Evolutionary conservation across 1,140 invertebrate species (phyloP).

Genomic region (Belonocnema kinseyi): DNA sequence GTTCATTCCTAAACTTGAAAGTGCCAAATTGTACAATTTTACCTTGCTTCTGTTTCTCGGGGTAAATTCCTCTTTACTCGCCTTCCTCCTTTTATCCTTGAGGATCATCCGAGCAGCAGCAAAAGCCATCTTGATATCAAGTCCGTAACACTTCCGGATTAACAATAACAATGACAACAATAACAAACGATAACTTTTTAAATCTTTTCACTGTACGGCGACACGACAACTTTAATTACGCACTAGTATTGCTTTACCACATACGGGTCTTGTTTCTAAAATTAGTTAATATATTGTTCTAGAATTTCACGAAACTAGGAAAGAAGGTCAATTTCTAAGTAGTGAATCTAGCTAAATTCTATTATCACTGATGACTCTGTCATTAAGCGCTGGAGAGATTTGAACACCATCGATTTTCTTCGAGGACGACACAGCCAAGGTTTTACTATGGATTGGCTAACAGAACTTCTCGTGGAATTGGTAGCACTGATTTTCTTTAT

Average conservation of each 20-base stretch:
- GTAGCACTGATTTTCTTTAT: slow-evolving; percentile 43
- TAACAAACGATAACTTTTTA: background rate
- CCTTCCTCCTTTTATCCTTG: slow-evolving; percentile 86
- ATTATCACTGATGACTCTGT: slow-evolving; percentile 53
- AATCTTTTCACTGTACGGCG: background rate
- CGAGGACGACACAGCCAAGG: slow-evolving; percentile 54
- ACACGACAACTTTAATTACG: slow-evolving; percentile 1
- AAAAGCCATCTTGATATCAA: slow-evolving; percentile 81
- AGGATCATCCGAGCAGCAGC: slow-evolving; percentile 88
- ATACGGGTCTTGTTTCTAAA: background rate
- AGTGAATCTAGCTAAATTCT: slow-evolving; percentile 44
- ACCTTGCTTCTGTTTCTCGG: slow-evolving; percentile 88
- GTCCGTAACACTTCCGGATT: slow-evolving; percentile 25
- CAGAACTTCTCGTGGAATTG: slow-evolving; percentile 49
- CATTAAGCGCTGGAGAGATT: slow-evolving; percentile 47
- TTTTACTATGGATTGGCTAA: slow-evolving; percentile 49
- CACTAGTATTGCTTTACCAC: background rate
- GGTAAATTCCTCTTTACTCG: slow-evolving; percentile 85
- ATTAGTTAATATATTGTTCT: background rate
- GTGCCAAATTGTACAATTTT: slow-evolving; percentile 63
- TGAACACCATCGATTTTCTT: slow-evolving; percentile 68
- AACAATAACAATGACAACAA: slow-evolving; percentile 6
- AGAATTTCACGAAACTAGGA: background rate
- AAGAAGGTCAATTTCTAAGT: background rate
- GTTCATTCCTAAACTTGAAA: background rate